phyloP scores from a whole-genome alignment of 2,888 invertebrate species.

The Celastrina argiolus region DNA sequence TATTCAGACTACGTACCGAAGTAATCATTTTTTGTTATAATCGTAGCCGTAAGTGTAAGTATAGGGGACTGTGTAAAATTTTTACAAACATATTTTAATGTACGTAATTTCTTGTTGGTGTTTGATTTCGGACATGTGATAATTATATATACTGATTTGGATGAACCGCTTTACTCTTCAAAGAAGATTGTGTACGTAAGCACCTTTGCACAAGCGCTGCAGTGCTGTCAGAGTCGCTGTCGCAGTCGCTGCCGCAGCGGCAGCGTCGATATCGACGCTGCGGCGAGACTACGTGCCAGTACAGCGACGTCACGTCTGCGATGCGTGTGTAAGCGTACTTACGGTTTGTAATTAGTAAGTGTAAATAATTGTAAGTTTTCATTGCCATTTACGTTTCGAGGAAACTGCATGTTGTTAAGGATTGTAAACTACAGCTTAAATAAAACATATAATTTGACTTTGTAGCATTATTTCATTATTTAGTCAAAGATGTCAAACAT shows the following conservation, averaged over 20 bases:
- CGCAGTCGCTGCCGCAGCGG: too few relatives aligned
- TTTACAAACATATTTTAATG: slow-evolving; percentile 29
- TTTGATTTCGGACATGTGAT: slow-evolving; percentile 28
- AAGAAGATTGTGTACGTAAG: slow-evolving; percentile 55
- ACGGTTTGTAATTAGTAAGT: slow-evolving; percentile 43
- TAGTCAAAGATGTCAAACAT: too few relatives aligned
- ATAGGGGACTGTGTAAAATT: slow-evolving; percentile 32
- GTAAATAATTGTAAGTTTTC: slow-evolving; percentile 48
- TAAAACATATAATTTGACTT: slow-evolving; percentile 62
- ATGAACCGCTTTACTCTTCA: slow-evolving; percentile 44
- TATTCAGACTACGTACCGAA: slow-evolving; percentile 32
- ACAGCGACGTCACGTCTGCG: too few relatives aligned
- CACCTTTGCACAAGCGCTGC: too few relatives aligned
- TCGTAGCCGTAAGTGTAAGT: slow-evolving; percentile 24
- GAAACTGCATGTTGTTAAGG: slow-evolving; percentile 70
- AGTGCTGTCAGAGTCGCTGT: too few relatives aligned
- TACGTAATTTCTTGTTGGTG: slow-evolving; percentile 27
- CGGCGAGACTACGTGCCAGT: too few relatives aligned
- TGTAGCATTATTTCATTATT: slow-evolving; percentile 31
- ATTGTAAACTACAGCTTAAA: slow-evolving; percentile 70
- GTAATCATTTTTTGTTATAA: slow-evolving; percentile 28
- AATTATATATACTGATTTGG: slow-evolving; percentile 14
- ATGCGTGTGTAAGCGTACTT: too few relatives aligned
- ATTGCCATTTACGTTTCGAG: slow-evolving; percentile 60
- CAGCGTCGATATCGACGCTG: too few relatives aligned